These are phyloP conservation scores for Eurytoma californica DNA, from an alignment of 2,888 invertebrate genomes.

Conservation along the genomic window DNA sequence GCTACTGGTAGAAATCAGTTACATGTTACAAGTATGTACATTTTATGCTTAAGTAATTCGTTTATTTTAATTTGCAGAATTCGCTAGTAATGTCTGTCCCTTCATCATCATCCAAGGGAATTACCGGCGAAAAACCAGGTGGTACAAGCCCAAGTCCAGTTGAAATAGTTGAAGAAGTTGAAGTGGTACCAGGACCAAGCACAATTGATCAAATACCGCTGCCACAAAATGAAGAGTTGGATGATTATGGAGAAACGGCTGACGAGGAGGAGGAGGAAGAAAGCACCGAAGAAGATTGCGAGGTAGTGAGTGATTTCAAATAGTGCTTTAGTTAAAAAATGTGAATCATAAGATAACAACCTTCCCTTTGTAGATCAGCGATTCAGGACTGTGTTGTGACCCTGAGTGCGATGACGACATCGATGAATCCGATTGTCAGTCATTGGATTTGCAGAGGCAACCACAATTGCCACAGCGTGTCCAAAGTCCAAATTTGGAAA, in stretches of 20 bases:
- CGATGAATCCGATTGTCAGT: constrained; percentile 62
- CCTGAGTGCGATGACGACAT: constrained; percentile 66
- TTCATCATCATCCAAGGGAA: constrained; percentile 70
- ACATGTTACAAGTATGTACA: neutral
- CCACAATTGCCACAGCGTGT: constrained; percentile 63
- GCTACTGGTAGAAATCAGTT: no score
- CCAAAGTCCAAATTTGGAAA: constrained; percentile 69
- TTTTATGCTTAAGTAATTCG: neutral
- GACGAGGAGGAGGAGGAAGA: constrained; percentile 72
- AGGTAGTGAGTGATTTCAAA: constrained; percentile 58
- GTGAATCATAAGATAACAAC: constrained; percentile 39
- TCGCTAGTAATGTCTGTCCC: constrained; percentile 72
- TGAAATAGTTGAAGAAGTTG: constrained; percentile 69
- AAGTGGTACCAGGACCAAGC: constrained; percentile 71
- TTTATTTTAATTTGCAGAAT: constrained; percentile 28
- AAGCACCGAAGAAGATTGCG: constrained; percentile 70
- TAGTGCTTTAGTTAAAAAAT: constrained; percentile 2
- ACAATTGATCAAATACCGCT: constrained; percentile 63
- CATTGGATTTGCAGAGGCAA: constrained; percentile 60
- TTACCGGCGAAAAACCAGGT: constrained; percentile 69
- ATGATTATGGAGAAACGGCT: constrained; percentile 69
- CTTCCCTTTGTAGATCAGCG: constrained; percentile 65
- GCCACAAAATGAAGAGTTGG: constrained; percentile 66
- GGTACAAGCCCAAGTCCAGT: constrained; percentile 73
- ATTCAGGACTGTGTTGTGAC: constrained; percentile 68